A percentile compares a stretch with the other conserved stretches of the same genome.
Evolutionary conservation across 2,888 invertebrate species (phyloP).

Genomic region (Caenorhabditis sp.): DNA sequence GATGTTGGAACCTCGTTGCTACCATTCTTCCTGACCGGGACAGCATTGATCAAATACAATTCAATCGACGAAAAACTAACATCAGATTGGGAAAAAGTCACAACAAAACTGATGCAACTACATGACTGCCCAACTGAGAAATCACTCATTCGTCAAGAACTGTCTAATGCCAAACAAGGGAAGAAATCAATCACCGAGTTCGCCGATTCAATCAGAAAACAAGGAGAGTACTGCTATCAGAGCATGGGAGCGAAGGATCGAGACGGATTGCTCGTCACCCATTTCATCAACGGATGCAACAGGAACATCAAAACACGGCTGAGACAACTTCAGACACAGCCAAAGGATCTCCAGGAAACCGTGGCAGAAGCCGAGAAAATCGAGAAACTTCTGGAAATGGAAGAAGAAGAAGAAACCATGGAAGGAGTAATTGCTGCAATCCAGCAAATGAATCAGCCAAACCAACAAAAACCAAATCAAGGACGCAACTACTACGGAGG

Average conservation of each 20-base stretch:
- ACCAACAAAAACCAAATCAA: too few relatives aligned
- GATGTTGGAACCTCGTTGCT: neutral
- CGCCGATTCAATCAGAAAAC: neutral
- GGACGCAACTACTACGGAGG: too few relatives aligned
- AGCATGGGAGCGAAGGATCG: neutral
- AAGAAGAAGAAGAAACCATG: neutral
- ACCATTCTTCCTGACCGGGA: neutral
- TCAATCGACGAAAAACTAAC: neutral
- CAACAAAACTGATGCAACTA: neutral
- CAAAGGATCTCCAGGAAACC: neutral
- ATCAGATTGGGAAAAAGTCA: neutral
- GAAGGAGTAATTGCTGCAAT: too few relatives aligned
- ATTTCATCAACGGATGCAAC: neutral
- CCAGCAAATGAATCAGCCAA: too few relatives aligned
- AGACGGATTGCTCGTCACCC: neutral
- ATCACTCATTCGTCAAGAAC: neutral
- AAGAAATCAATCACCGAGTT: neutral
- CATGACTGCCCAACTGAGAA: neutral
- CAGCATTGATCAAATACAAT: neutral
- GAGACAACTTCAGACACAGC: neutral
- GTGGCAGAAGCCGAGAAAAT: neutral
- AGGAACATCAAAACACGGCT: neutral
- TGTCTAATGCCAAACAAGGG: neutral
- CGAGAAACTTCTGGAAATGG: neutral
- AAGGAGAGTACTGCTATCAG: neutral